Conservation (phyloP, 30 jellyfish, hydroid and myxozoan genomes). For the Cassiopea andromeda region DNA sequence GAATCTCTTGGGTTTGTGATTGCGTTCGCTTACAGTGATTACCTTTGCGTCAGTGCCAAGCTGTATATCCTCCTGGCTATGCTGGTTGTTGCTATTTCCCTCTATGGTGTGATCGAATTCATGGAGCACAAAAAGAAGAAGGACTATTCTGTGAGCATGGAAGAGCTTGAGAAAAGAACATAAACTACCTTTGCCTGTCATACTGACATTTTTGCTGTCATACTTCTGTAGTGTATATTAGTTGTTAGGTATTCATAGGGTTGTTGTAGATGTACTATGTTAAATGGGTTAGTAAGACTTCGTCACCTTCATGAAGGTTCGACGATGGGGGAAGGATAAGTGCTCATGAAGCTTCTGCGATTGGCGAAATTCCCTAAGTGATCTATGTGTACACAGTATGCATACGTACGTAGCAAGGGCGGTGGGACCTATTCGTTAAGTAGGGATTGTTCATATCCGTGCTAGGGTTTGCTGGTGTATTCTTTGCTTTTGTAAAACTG, state of each 20-base stretch:
- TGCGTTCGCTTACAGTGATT: constrained; percentile 82
- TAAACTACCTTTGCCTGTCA: background rate
- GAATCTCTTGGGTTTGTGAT: constrained; percentile 89
- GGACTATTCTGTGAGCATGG: constrained; percentile 44
- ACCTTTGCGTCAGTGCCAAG: constrained; percentile 72
- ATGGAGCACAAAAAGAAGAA: constrained; percentile 30
- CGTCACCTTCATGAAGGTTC: too few species aligned
- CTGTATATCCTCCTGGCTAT: constrained; percentile 68
- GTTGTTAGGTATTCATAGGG: background rate
- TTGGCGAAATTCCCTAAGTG: too few species aligned
- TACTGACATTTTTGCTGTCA: background rate
- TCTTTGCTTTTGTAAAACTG: too few species aligned
- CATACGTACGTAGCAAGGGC: too few species aligned
- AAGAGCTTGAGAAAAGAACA: constrained; percentile 45
- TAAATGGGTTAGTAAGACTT: too few species aligned
- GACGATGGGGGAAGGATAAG: too few species aligned
- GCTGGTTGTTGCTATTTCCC: constrained; percentile 47
- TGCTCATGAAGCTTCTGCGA: too few species aligned
- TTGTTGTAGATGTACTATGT: too few species aligned
- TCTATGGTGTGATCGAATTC: constrained; percentile 60
- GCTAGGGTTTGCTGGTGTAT: too few species aligned
- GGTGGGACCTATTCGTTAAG: too few species aligned
- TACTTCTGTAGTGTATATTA: background rate
- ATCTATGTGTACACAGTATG: too few species aligned
- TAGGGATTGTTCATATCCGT: too few species aligned